Base-by-base conservation (phyloP, 2,888 invertebrate species). In the Tetranychus truncatus region DNA sequence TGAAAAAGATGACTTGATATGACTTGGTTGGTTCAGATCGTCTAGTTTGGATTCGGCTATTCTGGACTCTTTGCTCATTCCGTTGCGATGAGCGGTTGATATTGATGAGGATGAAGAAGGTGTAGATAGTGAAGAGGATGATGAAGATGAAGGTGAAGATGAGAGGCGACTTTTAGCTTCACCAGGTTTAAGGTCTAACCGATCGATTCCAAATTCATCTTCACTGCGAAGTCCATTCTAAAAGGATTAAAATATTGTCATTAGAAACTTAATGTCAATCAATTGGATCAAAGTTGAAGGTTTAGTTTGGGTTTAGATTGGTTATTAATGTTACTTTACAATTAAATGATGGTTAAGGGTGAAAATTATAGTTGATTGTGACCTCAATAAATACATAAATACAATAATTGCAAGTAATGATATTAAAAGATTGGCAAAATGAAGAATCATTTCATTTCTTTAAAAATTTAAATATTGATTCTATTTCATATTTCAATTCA, bases 11-110 rank as follows among this genome's bases (percentile, higher is more conserved):
- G 55, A 55, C 15, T 55, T 55, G 6, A 55, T 15, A 1, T 55
- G 55, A 55, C 55, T 55, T 55, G 55, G 15, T 55, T 55, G 55
- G 15, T 55, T 55, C 7, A 55, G 1, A 24, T 24, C 21, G 34
- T 69, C 69, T 11, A 24, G 11, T 24, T 24, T 20, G 5, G 69
- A 69, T 69, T 69, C 44, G 20, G 24, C 15, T 15, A 46, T 46
- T 46, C 34, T n/a, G 44, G 72, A 72, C 45, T 44, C 72, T 45
- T 72, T 72, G 34, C n/a, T n/a, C 45, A 72, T 72, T 18, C 20
- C 72, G 6, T 72, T 72, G 6, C 72, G 44, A 24, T 24, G 20
- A 20, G 34, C 34, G 11, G 69, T 69, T 69, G 21, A 24, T 20
- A 21, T 20, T 4, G 21, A 6, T 55, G 55, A 55, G 2, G 55